Evolutionary conservation across 1,140 invertebrate species (phyloP), one percentile per base, ranked within the genome.

Genomic region (Oryzaephilus surinamensis): DNA sequence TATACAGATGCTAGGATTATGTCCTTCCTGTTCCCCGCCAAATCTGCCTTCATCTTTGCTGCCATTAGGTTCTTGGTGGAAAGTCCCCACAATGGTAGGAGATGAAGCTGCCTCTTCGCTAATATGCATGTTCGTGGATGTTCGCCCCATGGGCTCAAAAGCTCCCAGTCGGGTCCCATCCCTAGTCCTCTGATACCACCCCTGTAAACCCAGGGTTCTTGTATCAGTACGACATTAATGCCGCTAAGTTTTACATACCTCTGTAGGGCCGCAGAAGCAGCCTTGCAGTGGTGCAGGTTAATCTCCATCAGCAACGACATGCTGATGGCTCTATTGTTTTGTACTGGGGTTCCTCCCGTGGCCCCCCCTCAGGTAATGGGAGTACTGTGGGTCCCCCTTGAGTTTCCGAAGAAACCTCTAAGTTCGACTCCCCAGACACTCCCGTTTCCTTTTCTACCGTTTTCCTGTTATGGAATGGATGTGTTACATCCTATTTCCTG

Each of bases 201-300:
- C 19, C 4, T 14, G 21, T 34, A 34, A 2, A 37, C 10, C 34
- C n/a, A 37, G 23, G 34, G 34, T 27, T 37, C 34, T 27, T 37
- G 34, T 2, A 37, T 7, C 6, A 27, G 18, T 4, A 6, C 0
- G 6, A 37, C 6, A 10, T 10, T 7, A 1, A 18, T 27, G 5
- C n/a, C 12, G 15, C 12, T 17, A 6, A 7, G 4, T 13, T 13
- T 27, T 4, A 26, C 2, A 10, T 12, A 12, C 1, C 2, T 14
- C 4, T 26, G 13, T 4, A 37, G 12, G 23, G 34, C 24, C 10
- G 18, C 5, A n/a, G 6, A 14, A 6, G 21, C 24, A 11, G 34
- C 34, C 24, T 12, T 37, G 2, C 1, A 37, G 15, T 37, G 34
- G 20, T 37, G 34, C 5, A 37, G 21, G 23, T 37, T 37, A 5